These are phyloP conservation scores for Clitarchus hookeri DNA, from an alignment of 2,888 invertebrate genomes.

Conservation along the genomic window DNA sequence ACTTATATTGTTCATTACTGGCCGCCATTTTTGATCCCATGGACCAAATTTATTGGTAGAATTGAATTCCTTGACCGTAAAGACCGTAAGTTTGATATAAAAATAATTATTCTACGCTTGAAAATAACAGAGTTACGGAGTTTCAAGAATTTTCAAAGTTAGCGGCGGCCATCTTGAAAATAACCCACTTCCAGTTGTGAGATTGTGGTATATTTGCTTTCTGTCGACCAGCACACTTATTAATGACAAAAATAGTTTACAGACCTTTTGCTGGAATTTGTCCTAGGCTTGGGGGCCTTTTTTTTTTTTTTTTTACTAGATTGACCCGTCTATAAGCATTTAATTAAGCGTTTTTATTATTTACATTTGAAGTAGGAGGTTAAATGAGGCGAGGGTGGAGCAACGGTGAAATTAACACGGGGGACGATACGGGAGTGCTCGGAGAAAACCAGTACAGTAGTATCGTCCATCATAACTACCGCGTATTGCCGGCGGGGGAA, in stretches of 20 bases:
- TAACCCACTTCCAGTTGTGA: neutral
- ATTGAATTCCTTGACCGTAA: neutral
- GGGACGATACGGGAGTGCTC: too few species aligned
- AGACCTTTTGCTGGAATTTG: neutral
- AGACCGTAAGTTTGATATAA: neutral
- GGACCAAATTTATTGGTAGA: neutral
- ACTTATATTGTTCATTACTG: too few species aligned
- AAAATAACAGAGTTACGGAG: neutral
- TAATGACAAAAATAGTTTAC: neutral
- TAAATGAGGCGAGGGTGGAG: too few species aligned
- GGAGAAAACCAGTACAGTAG: too few species aligned
- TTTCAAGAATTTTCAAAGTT: neutral
- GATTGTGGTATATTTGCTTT: neutral
- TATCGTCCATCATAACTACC: too few species aligned
- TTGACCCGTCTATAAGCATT: too few species aligned
- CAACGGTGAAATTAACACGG: too few species aligned
- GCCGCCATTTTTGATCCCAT: too few species aligned
- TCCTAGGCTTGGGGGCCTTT: neutral
- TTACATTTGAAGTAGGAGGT: too few species aligned
- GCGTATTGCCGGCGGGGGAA: too few species aligned
- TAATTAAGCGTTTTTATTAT: too few species aligned
- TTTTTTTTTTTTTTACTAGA: too few species aligned
- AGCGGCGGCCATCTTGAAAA: conserved; percentile 21
- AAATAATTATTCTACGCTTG: neutral
- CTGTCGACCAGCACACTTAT: neutral